Evolutionary conservation across 2,797 vertebrate genomes (phyloP).

Genomic region (Emydoidea blandingii): DNA sequence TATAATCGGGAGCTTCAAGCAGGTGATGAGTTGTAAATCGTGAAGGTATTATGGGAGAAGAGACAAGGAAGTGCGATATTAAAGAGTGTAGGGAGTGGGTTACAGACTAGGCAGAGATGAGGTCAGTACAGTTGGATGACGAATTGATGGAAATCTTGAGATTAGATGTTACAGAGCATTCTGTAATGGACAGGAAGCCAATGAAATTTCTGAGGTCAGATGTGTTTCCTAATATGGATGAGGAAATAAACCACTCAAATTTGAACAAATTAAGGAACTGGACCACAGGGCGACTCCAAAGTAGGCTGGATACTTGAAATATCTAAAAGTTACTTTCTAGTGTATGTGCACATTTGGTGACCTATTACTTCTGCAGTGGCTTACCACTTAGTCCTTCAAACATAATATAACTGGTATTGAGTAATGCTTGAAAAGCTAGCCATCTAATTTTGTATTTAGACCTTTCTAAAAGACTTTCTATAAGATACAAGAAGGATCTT

Average conservation of each 20-base stretch:
- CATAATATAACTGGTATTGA: not conserved
- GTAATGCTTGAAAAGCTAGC: not conserved
- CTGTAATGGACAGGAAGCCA: not conserved
- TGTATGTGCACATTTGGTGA: not conserved
- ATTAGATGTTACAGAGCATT: not conserved
- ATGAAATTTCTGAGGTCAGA: not conserved
- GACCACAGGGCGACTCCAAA: not conserved
- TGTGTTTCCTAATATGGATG: not conserved
- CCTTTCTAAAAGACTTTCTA: not conserved
- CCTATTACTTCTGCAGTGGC: not conserved
- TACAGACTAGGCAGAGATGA: not conserved
- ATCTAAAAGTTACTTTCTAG: not conserved
- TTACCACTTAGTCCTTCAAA: not conserved
- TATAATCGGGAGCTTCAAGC: not conserved
- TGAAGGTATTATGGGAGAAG: not conserved
- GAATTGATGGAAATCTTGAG: not conserved
- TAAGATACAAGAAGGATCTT: not conserved
- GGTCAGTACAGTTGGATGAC: not conserved
- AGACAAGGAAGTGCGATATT: not conserved
- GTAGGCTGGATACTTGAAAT: not conserved
- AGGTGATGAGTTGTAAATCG: not conserved
- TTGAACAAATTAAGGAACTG: not conserved
- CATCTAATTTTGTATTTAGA: not conserved
- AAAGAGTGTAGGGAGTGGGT: not conserved
- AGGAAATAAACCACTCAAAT: not conserved